Evolutionary conservation across 2,888 invertebrate species (phyloP).

Genomic region (Dione juno): DNA sequence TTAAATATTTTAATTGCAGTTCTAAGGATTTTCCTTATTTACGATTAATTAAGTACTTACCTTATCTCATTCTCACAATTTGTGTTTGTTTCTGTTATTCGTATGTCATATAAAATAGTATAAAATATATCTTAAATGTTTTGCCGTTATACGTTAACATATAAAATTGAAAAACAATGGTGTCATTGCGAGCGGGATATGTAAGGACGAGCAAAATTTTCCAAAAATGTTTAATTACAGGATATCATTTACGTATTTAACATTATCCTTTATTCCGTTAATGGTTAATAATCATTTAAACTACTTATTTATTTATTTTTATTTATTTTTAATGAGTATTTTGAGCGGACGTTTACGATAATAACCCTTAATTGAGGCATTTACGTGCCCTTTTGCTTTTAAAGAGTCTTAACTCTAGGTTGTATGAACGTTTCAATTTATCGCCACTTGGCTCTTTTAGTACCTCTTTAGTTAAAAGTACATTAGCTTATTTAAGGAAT

Average conservation of each 20-base stretch:
- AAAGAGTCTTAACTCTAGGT: slow-evolving; percentile 36
- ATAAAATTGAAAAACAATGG: not conserved
- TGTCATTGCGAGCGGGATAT: not conserved
- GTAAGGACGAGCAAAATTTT: not conserved
- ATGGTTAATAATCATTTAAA: slow-evolving; percentile 21
- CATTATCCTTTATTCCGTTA: slow-evolving; percentile 19
- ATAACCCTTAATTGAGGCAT: slow-evolving; percentile 36
- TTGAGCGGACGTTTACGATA: slow-evolving; percentile 32
- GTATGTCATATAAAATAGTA: not conserved
- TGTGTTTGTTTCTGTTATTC: not conserved
- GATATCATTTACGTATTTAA: slow-evolving; percentile 15
- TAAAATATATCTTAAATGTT: not conserved
- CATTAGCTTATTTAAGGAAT: slow-evolving; percentile 36
- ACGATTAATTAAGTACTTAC: not conserved
- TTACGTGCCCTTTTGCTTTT: slow-evolving; percentile 37
- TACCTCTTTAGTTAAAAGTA: slow-evolving; percentile 35
- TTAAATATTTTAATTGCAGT: slow-evolving; percentile 9
- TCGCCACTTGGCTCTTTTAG: slow-evolving; percentile 42
- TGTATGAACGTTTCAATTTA: slow-evolving; percentile 44
- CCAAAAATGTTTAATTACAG: not conserved
- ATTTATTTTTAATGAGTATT: slow-evolving; percentile 11
- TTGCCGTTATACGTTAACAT: not conserved
- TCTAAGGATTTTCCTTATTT: not conserved
- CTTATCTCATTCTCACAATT: not conserved
- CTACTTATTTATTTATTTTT: slow-evolving; percentile 19